phyloP scores from a whole-genome alignment of 1,140 invertebrate genomes.

The Drosophila ambigua region DNA sequence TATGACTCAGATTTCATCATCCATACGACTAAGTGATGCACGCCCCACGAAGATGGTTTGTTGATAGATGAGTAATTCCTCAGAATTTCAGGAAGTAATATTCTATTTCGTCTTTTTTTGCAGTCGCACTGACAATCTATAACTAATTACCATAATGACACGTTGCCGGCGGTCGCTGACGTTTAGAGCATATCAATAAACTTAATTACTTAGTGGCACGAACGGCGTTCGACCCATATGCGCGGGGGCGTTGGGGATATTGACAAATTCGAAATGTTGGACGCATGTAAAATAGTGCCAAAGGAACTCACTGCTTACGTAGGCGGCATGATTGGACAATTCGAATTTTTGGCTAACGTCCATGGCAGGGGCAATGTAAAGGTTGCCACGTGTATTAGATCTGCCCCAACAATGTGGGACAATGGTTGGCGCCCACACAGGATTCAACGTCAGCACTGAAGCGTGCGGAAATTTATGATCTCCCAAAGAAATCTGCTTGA shows the following conservation, averaged over 20 bases:
- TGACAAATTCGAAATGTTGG: slow-evolving; percentile 48
- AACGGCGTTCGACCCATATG: slow-evolving; percentile 7
- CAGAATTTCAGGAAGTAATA: slow-evolving; percentile 36
- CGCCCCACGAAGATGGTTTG: not conserved
- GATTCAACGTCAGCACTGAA: slow-evolving; percentile 30
- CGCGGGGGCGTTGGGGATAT: slow-evolving; percentile 55
- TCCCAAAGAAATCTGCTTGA: not conserved
- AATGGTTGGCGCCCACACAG: slow-evolving; percentile 17
- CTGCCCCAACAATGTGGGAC: slow-evolving; percentile 16
- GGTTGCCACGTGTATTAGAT: not conserved
- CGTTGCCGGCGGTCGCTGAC: slow-evolving; percentile 68
- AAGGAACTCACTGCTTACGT: slow-evolving; percentile 33
- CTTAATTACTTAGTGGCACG: slow-evolving; percentile 29
- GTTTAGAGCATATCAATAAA: slow-evolving; percentile 55
- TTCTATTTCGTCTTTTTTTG: slow-evolving; percentile 14
- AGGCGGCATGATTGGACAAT: slow-evolving; percentile 37
- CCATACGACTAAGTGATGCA: too few relatives aligned
- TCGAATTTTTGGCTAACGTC: slow-evolving; percentile 48
- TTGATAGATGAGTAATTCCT: slow-evolving; percentile 12
- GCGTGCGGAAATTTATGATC: slow-evolving; percentile 41
- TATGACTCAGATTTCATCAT: slow-evolving; percentile 55
- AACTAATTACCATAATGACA: slow-evolving; percentile 66
- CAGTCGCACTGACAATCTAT: slow-evolving; percentile 22
- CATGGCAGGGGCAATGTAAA: slow-evolving; percentile 32
- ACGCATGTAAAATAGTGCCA: slow-evolving; percentile 59